Evolutionary conservation across 2,888 invertebrate species (phyloP).

Genomic region (Oscheius sp.): DNA sequence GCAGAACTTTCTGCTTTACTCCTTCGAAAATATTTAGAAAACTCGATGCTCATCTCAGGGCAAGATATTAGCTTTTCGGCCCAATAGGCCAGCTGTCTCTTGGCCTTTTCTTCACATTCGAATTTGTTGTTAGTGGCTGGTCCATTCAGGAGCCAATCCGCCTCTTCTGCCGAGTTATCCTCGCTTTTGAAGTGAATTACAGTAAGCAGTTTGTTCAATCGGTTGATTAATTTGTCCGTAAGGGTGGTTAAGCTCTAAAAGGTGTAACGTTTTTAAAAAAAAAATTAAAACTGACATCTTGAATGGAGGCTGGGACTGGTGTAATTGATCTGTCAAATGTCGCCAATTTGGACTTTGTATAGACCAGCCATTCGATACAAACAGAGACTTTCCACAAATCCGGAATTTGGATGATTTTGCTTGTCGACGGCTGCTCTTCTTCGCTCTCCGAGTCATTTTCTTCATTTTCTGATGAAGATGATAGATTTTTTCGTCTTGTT

Average conservation of each 20-base stretch:
- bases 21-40: constrained; percentile 23
- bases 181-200: constrained; percentile 9
- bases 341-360: background rate
- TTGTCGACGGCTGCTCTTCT: background rate
- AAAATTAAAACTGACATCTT: background rate
- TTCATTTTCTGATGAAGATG: constrained; percentile 10
- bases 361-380: constrained; percentile 20
- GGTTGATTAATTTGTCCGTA: constrained; percentile 11
- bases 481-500: constrained; percentile 5
- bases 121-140: background rate
- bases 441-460: background rate
- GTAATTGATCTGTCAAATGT: background rate
- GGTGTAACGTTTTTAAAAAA: background rate
- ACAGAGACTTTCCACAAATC: constrained; percentile 15
- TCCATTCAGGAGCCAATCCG: constrained; percentile 28
- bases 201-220: constrained; percentile 17
- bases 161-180: constrained; percentile 12
- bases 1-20: background rate
- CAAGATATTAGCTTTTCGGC: background rate
- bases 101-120: background rate
- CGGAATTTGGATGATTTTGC: background rate
- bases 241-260: constrained; percentile 3
- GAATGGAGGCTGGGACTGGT: constrained; percentile 19
- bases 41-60: constrained; percentile 15
- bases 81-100: constrained; percentile 21